These are phyloP conservation scores for Drosophila arizonae DNA, from an alignment of 1,140 invertebrate species.

Conservation along the genomic window DNA sequence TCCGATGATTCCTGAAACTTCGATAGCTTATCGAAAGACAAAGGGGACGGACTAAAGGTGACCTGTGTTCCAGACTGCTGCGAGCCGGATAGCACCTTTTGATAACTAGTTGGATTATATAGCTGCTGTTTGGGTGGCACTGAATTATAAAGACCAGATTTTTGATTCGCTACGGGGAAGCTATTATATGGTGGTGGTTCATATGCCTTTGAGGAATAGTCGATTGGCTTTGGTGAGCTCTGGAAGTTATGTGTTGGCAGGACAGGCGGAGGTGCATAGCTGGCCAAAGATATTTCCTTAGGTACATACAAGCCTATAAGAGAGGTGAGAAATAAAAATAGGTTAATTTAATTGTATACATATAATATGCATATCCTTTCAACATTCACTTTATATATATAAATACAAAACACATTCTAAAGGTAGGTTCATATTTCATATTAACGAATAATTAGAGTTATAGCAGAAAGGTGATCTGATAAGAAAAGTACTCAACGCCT, in stretches of 20 bases:
- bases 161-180: constrained; percentile 36
- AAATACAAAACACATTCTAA: no score
- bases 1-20: constrained; percentile 61
- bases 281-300: constrained; percentile 75
- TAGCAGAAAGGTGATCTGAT: no score
- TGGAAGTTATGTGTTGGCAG: neutral
- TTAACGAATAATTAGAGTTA: no score
- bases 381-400: no score
- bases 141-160: constrained; percentile 6
- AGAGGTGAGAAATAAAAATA: constrained; percentile 1
- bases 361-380: no score
- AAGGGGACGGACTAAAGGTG: constrained; percentile 70
- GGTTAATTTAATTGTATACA: no score
- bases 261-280: constrained; percentile 67
- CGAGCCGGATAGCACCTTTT: constrained; percentile 24
- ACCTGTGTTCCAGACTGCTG: constrained; percentile 32
- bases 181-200: neutral
- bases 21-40: constrained; percentile 69
- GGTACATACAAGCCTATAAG: constrained; percentile 71
- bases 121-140: constrained; percentile 42
- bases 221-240: neutral
- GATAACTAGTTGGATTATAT: constrained; percentile 42
- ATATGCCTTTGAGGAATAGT: constrained; percentile 16
- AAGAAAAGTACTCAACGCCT: no score
- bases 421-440: no score